These are phyloP conservation scores for Gymnogyps californianus DNA, from an alignment of 2,113 vertebrate genomes.

Conservation along the genomic window DNA sequence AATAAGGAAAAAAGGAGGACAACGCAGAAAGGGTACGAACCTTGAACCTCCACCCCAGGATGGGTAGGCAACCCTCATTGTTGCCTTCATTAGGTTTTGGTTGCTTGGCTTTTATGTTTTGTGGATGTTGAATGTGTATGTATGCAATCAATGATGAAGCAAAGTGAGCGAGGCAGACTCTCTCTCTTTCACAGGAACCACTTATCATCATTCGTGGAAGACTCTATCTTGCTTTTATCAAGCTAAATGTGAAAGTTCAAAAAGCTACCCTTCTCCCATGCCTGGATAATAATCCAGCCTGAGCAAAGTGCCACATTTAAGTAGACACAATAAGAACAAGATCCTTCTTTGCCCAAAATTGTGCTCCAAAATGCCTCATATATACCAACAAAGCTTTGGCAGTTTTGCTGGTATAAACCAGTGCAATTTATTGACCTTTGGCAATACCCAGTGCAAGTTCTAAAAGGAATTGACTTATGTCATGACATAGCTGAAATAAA, in stretches of 20 bases:
- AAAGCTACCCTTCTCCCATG: not conserved
- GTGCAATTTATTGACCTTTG: not conserved
- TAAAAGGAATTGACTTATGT: not conserved
- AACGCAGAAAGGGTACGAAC: not conserved
- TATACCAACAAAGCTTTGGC: not conserved
- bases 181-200: not conserved
- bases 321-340: not conserved
- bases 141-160: accelerated
- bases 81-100: not conserved
- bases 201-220: not conserved
- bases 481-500: not conserved
- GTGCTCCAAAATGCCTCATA: not conserved
- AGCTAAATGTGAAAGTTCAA: not conserved
- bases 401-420: not conserved
- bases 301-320: not conserved
- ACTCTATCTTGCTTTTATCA: not conserved
- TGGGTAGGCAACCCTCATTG: not conserved
- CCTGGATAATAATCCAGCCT: not conserved
- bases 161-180: not conserved
- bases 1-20: not conserved
- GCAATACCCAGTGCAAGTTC: not conserved
- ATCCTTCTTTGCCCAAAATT: not conserved
- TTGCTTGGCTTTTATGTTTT: not conserved
- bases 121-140: not conserved
- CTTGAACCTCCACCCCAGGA: not conserved